Evolutionary conservation across 2,113 vertebrate species (phyloP).

Genomic region (crab-eating macaque (Macaca fascicularis)): DNA sequence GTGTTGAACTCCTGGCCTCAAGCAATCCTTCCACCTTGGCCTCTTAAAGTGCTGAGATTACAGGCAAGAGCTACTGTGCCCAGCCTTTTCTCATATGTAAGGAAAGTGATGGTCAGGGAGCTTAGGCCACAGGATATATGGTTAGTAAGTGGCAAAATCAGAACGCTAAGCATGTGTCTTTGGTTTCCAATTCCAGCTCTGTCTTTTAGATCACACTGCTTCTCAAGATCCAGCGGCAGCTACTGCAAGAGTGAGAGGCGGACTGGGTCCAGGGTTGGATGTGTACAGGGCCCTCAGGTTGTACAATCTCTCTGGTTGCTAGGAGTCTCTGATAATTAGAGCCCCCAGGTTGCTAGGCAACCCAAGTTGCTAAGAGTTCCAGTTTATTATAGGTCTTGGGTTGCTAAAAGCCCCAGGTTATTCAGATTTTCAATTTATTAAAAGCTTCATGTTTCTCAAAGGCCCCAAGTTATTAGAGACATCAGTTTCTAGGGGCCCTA

Average conservation of each 20-base stretch:
- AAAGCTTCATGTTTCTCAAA: conserved; percentile 41
- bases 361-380: conserved; percentile 70
- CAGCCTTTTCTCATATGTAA: neutral
- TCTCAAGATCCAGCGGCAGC: neutral
- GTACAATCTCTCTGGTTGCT: conserved; percentile 56
- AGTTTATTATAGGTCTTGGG: conserved; percentile 68
- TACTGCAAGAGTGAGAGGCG: neutral
- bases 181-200: neutral
- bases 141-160: neutral
- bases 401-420: conserved; percentile 67
- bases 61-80: neutral
- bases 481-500: neutral
- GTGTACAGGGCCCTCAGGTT: conserved; percentile 15
- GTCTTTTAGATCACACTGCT: neutral
- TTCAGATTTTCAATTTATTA: conserved; percentile 64
- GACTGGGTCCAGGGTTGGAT: neutral
- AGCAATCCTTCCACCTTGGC: neutral
- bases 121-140: neutral
- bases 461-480: conserved; percentile 29
- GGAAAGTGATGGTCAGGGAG: neutral
- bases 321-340: conserved; percentile 68
- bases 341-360: conserved; percentile 72
- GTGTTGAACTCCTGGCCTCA: neutral
- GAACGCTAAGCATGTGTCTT: neutral
- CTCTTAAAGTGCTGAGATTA: neutral